These are phyloP conservation scores for Cydia pomonella DNA, from an alignment of 1,140 invertebrate species.

Conservation along the genomic window DNA sequence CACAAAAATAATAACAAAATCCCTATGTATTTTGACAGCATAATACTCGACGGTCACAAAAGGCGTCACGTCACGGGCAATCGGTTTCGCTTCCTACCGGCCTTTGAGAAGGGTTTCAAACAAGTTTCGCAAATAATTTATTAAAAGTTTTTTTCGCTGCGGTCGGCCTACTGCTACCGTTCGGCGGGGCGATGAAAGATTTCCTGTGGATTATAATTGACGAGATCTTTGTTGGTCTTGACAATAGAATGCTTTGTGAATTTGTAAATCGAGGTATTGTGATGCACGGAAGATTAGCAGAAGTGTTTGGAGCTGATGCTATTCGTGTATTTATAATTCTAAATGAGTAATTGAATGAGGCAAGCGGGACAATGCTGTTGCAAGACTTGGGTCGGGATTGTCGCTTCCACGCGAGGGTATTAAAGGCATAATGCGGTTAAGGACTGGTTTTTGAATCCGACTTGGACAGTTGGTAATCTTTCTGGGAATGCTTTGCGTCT, in stretches of 20 bases:
- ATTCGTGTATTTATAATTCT: conserved; percentile 63
- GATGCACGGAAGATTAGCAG: conserved; percentile 64
- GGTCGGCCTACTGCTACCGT: conserved; percentile 67
- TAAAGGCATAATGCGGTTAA: conserved; percentile 50
- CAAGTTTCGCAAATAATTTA: conserved; percentile 78
- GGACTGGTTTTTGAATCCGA: conserved; percentile 39
- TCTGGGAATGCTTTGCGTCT: conserved; percentile 32
- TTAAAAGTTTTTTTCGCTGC: conserved; percentile 74
- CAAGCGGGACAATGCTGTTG: conserved; percentile 51
- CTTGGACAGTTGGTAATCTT: conserved; percentile 30
- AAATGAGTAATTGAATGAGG: conserved; percentile 63
- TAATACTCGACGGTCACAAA: conserved; percentile 77
- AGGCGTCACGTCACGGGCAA: conserved; percentile 74
- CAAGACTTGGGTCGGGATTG: conserved; percentile 62
- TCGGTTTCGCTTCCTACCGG: conserved; percentile 72
- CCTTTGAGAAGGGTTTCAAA: conserved; percentile 71
- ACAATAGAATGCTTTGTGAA: conserved; percentile 65
- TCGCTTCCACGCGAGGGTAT: conserved; percentile 58
- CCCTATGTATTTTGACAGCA: conserved; percentile 78
- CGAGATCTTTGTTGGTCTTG: conserved; percentile 74
- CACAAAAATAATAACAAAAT: conserved; percentile 80
- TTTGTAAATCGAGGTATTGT: conserved; percentile 67
- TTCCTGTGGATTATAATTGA: conserved; percentile 76
- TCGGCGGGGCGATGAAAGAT: conserved; percentile 71
- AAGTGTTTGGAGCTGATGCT: conserved; percentile 51